phyloP scores from a whole-genome alignment of 2,888 invertebrate genomes.

The Cheilosia pagana region DNA sequence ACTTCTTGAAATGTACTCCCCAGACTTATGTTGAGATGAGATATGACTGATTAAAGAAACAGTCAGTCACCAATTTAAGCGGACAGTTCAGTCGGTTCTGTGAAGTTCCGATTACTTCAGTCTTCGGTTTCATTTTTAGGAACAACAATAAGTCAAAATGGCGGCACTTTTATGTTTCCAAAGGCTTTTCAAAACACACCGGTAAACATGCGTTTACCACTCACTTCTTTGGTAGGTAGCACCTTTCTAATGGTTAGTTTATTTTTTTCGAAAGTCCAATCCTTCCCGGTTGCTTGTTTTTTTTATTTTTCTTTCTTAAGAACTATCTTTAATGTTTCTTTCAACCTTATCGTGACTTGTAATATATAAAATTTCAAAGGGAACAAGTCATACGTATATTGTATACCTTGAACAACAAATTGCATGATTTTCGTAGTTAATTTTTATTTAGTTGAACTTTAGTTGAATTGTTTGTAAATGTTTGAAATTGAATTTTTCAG shows the following conservation, averaged over 20 bases:
- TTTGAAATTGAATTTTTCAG: conserved; percentile 4
- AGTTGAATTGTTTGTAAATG: neutral
- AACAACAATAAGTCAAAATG: too few relatives aligned
- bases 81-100: too few relatives aligned
- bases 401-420: neutral
- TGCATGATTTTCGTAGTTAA: conserved; percentile 9
- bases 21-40: too few relatives aligned
- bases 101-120: too few relatives aligned
- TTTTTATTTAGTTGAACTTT: neutral
- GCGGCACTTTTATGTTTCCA: too few relatives aligned
- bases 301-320: neutral
- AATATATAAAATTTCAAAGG: conserved; percentile 35
- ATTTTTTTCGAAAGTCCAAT: neutral
- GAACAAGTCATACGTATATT: conserved; percentile 52
- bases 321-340: neutral
- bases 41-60: too few relatives aligned
- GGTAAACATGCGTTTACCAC: too few relatives aligned
- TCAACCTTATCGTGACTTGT: conserved; percentile 45
- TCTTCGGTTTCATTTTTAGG: too few relatives aligned
- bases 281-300: neutral
- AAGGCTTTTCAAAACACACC: too few relatives aligned
- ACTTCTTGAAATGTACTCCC: too few relatives aligned
- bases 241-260: neutral
- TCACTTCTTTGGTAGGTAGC: too few relatives aligned
- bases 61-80: too few relatives aligned